These are phyloP conservation scores for Agrochola macilenta DNA, from an alignment of 2,888 invertebrate genomes.

Conservation along the genomic window DNA sequence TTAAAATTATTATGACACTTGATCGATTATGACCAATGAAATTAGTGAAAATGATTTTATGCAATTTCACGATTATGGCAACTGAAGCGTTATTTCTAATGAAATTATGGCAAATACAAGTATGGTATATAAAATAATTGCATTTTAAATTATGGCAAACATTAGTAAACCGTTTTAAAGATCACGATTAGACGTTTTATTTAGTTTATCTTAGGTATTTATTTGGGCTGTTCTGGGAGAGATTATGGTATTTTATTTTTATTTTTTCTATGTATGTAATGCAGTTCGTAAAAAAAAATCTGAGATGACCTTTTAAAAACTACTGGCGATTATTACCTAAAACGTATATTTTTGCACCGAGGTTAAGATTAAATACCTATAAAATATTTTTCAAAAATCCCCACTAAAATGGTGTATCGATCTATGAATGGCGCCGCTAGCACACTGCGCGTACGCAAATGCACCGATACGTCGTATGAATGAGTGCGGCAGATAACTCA, in stretches of 20 bases:
- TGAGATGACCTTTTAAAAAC: background rate
- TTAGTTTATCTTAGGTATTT: too few species aligned
- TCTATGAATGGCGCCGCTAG: constrained; percentile 69
- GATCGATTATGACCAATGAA: too few species aligned
- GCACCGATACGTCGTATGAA: constrained; percentile 63
- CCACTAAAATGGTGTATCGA: constrained; percentile 51
- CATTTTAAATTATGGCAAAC: too few species aligned
- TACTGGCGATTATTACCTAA: background rate
- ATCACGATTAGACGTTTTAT: background rate
- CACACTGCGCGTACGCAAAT: constrained; percentile 63
- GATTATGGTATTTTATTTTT: background rate
- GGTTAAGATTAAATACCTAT: background rate
- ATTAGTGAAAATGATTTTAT: too few species aligned
- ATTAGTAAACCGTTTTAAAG: too few species aligned
- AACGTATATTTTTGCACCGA: background rate
- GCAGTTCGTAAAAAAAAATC: background rate
- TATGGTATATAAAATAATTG: too few species aligned
- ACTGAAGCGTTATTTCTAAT: too few species aligned
- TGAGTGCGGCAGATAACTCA: constrained; percentile 71
- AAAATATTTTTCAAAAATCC: background rate
- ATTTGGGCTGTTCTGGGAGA: background rate
- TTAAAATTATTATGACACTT: too few species aligned
- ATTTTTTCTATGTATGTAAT: background rate
- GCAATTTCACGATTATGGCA: too few species aligned
- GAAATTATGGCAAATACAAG: too few species aligned